phyloP scores from a whole-genome alignment of 2,888 invertebrate genomes.

The Platycheirus albimanus region DNA sequence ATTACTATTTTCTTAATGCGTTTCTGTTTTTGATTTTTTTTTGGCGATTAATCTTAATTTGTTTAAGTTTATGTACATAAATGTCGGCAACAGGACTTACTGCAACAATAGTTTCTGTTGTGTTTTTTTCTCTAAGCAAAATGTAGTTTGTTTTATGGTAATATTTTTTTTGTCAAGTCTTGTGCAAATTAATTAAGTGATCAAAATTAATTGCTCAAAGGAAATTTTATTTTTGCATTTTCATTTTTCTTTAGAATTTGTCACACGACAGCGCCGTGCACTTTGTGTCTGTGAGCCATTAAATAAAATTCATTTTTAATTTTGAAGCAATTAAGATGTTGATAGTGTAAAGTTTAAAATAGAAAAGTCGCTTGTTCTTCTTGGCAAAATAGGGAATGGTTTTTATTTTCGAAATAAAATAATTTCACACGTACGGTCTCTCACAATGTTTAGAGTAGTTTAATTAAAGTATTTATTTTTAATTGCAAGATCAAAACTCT shows the following conservation, averaged over 20 bases:
- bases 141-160: not conserved
- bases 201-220: constrained; percentile 11
- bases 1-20: constrained; percentile 4
- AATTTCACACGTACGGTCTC: too few species aligned
- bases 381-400: too few species aligned
- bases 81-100: constrained; percentile 7
- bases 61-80: not conserved
- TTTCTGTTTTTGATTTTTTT: too few species aligned
- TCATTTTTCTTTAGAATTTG: not conserved
- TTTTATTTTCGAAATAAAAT: too few species aligned
- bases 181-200: constrained; percentile 25
- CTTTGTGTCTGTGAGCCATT: too few species aligned
- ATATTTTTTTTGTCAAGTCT: not conserved
- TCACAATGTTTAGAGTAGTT: too few species aligned
- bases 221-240: not conserved
- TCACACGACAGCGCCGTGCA: not conserved
- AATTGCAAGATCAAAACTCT: too few species aligned
- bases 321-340: too few species aligned
- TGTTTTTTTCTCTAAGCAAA: not conserved
- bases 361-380: too few species aligned
- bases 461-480: too few species aligned
- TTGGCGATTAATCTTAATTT: constrained; percentile 19
- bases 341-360: too few species aligned
- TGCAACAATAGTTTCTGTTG: not conserved
- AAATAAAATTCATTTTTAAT: too few species aligned